Percentiles rank a stretch among this genome's conserved stretches.
Evolutionary conservation across 2,888 invertebrate genomes (phyloP).

Genomic region (Drepana falcataria): DNA sequence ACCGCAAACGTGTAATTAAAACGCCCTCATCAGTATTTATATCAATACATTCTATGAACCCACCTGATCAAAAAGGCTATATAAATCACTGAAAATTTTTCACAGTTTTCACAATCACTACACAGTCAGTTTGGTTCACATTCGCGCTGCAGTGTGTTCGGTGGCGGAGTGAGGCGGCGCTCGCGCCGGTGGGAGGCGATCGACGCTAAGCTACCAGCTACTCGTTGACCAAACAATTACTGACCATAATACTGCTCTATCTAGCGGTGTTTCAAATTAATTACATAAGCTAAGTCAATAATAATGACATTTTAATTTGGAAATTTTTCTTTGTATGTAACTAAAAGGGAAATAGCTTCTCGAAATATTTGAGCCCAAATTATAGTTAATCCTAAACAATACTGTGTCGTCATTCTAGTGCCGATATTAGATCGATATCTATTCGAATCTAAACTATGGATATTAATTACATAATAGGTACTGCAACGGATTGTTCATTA

Average conservation of each 20-base stretch:
- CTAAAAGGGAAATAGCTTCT: too few relatives aligned
- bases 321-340: neutral
- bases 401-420: too few relatives aligned
- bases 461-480: too few relatives aligned
- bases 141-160: conserved; percentile 30
- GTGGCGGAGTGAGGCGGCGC: conserved; percentile 58
- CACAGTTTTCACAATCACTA: conserved; percentile 32
- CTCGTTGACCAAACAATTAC: conserved; percentile 51
- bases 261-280: conserved; percentile 24
- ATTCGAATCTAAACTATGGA: too few relatives aligned
- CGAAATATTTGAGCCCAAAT: too few relatives aligned
- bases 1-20: neutral
- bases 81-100: conserved; percentile 25
- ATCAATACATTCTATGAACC: conserved; percentile 21
- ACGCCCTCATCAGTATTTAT: too few relatives aligned
- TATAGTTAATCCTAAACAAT: too few relatives aligned
- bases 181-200: conserved; percentile 49
- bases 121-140: conserved; percentile 41
- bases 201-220: conserved; percentile 12
- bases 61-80: conserved; percentile 37
- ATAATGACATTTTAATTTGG: neutral
- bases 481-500: too few relatives aligned
- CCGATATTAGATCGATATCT: too few relatives aligned
- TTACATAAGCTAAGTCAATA: conserved; percentile 20
- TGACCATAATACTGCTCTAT: conserved; percentile 24